phyloP scores from a whole-genome alignment of 2,888 invertebrate genomes.

The Pandemis cinnamomeana region DNA sequence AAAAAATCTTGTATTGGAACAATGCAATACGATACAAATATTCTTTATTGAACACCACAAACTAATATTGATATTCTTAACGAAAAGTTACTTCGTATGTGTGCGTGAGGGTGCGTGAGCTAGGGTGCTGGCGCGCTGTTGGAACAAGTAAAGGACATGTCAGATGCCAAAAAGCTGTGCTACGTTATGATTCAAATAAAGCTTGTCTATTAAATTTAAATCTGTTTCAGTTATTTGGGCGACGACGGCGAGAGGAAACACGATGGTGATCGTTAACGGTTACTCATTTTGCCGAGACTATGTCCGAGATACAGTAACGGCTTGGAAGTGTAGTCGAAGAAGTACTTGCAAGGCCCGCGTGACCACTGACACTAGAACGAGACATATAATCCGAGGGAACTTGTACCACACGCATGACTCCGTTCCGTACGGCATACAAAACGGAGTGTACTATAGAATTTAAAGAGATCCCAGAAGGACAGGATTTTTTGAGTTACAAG shows the following conservation, averaged over 20 bases:
- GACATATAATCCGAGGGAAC: neutral
- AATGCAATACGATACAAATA: too few species aligned
- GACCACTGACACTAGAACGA: neutral
- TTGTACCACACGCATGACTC: neutral
- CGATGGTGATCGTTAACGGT: conserved; percentile 10
- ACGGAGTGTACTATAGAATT: neutral
- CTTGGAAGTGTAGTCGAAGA: neutral
- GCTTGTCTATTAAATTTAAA: neutral
- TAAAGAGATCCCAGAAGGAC: too few species aligned
- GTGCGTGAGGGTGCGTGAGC: too few species aligned
- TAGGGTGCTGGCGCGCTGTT: too few species aligned
- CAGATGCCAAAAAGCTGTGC: too few species aligned
- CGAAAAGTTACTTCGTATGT: too few species aligned
- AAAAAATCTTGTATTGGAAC: too few species aligned
- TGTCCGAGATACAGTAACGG: neutral
- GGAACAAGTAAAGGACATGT: too few species aligned
- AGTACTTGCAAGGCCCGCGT: neutral
- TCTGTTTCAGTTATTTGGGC: conserved; percentile 11
- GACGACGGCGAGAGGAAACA: conserved; percentile 3
- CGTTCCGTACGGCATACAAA: neutral
- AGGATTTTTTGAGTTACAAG: too few species aligned
- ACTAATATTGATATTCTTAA: too few species aligned
- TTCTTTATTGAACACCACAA: too few species aligned
- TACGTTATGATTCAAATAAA: too few species aligned
- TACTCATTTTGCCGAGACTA: neutral